Evolutionary conservation across 2,113 vertebrate species (phyloP).

Genomic region (Himantopus leucocephalus): DNA sequence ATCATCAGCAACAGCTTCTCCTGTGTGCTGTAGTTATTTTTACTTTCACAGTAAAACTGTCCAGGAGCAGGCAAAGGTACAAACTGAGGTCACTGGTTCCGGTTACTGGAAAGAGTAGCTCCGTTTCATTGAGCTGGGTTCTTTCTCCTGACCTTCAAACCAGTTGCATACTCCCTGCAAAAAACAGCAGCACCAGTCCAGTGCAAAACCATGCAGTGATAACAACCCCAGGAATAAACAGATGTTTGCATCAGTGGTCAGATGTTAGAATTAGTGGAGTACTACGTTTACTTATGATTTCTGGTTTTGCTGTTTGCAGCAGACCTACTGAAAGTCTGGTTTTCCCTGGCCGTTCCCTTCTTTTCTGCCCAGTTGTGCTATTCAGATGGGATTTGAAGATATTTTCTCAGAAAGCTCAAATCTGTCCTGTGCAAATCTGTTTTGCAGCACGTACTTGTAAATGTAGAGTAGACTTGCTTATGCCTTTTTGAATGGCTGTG

Average conservation of each 20-base stretch:
- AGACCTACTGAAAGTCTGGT: background rate
- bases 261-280: background rate
- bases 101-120: background rate
- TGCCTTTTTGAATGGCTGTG: background rate
- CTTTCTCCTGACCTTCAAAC: background rate
- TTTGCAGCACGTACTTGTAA: background rate
- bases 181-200: background rate
- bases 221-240: background rate
- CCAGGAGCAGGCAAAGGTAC: background rate
- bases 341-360: background rate
- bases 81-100: background rate
- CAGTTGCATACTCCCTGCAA: background rate
- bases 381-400: background rate
- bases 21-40: background rate
- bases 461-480: background rate
- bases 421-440: background rate
- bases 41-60: background rate
- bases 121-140: background rate
- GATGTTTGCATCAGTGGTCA: background rate
- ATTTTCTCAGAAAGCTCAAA: background rate
- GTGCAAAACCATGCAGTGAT: background rate
- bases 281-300: background rate
- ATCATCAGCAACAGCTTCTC: background rate
- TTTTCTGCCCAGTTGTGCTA: background rate
- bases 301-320: background rate